A percentile compares a stretch with the other conserved stretches of the same genome.
Evolutionary conservation across 2,888 invertebrate genomes (phyloP).

Genomic region (Gari tellinella): DNA sequence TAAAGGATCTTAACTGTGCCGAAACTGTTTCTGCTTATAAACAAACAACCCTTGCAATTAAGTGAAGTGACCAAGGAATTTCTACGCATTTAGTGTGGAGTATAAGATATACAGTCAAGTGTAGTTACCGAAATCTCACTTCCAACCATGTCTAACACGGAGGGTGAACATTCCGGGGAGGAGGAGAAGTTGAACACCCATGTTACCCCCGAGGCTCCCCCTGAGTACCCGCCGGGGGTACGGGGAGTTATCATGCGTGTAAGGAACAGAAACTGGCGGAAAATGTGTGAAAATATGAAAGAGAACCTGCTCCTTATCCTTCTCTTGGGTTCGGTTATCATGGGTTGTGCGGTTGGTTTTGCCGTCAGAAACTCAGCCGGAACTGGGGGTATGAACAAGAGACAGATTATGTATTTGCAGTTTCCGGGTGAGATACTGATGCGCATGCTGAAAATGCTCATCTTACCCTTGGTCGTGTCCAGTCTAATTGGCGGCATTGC

Average conservation of each 20-base stretch:
- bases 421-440: conserved; percentile 97
- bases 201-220: conserved; percentile 69
- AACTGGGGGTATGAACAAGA: conserved; percentile 67
- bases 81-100: no score
- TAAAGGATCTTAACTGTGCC: no score
- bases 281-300: conserved; percentile 71
- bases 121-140: no score
- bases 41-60: no score
- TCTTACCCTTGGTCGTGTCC: conserved; percentile 93
- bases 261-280: conserved; percentile 53
- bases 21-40: no score
- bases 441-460: conserved; percentile 97
- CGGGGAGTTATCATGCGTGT: conserved; percentile 44
- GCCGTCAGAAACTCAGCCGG: conserved; percentile 55
- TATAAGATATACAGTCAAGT: no score
- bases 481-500: conserved; percentile 95
- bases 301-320: conserved; percentile 81
- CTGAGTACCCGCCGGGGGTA: conserved; percentile 57
- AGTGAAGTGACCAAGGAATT: no score
- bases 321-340: conserved; percentile 77
- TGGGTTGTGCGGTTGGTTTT: conserved; percentile 79
- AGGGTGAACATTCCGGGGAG: conserved; percentile 56
- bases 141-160: not conserved
- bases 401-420: conserved; percentile 97
- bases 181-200: conserved; percentile 74